phyloP scores from a whole-genome alignment of 2,888 invertebrate species.

The Beris chalybata region DNA sequence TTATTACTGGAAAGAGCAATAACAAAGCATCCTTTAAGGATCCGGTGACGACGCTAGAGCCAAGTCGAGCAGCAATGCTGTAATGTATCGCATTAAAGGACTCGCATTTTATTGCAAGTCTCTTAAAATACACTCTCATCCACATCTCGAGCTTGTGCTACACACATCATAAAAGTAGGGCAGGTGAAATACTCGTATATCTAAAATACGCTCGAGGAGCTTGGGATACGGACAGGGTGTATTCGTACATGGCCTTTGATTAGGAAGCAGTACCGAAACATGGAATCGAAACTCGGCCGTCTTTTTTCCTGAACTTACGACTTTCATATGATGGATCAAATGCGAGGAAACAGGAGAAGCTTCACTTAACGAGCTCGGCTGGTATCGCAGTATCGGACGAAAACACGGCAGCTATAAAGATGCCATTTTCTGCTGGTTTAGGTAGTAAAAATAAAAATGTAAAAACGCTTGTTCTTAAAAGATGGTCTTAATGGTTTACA shows the following conservation, averaged over 20 bases:
- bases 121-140: constrained; percentile 19
- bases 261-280: background rate
- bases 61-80: constrained; percentile 18
- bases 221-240: too few relatives aligned
- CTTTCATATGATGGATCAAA: background rate
- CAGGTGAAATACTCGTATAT: constrained; percentile 24
- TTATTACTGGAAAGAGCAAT: constrained; percentile 30
- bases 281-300: constrained; percentile 16
- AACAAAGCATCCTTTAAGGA: constrained; percentile 29
- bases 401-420: constrained; percentile 13
- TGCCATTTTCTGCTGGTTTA: background rate
- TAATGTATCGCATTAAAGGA: constrained; percentile 28
- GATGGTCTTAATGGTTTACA: too few relatives aligned
- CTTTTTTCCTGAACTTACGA: constrained; percentile 13
- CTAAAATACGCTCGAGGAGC: background rate
- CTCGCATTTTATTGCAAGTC: constrained; percentile 24
- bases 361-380: background rate
- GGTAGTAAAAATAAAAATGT: constrained; percentile 18
- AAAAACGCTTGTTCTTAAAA: background rate
- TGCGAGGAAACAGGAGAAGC: constrained; percentile 5
- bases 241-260: background rate
- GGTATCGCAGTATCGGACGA: background rate
- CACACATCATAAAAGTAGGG: constrained; percentile 30
- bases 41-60: background rate
- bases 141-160: constrained; percentile 17